Evolutionary conservation across 2,797 vertebrate species (phyloP).

Genomic region (Glossophaga mutica): DNA sequence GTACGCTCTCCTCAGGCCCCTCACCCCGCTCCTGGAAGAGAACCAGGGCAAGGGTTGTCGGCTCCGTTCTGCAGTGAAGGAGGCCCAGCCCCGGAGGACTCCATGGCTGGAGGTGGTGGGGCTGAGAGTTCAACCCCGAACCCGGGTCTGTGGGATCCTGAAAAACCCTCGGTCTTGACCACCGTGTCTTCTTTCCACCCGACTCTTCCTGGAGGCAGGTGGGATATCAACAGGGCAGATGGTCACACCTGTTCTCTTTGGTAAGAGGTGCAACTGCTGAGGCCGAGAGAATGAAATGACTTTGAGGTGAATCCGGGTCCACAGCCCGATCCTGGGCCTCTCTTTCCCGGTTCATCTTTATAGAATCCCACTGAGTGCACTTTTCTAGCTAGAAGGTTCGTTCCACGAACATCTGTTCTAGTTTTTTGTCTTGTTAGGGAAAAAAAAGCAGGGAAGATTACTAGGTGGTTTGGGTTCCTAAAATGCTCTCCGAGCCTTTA

Average conservation of each 20-base stretch:
- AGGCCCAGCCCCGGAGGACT: background rate
- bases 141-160: background rate
- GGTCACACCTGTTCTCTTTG: background rate
- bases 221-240: background rate
- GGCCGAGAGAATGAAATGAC: background rate
- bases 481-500: slow-evolving; percentile 77
- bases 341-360: background rate
- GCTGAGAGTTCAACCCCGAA: background rate
- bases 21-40: background rate
- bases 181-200: background rate
- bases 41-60: background rate
- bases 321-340: background rate
- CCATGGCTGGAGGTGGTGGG: accelerated
- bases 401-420: slow-evolving; percentile 58
- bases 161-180: background rate
- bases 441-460: slow-evolving; percentile 75
- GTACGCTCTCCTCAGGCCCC: background rate
- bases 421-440: slow-evolving; percentile 17
- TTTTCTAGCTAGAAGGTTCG: background rate
- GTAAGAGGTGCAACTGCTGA: background rate
- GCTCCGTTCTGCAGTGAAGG: background rate
- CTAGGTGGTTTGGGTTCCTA: slow-evolving; percentile 76
- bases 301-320: background rate
- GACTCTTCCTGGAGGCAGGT: background rate
- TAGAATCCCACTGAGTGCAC: background rate